Percentiles rank a stretch among this genome's conserved stretches.
Conservation (phyloP, 2,888 invertebrate genomes). For the Diploptera punctata region DNA sequence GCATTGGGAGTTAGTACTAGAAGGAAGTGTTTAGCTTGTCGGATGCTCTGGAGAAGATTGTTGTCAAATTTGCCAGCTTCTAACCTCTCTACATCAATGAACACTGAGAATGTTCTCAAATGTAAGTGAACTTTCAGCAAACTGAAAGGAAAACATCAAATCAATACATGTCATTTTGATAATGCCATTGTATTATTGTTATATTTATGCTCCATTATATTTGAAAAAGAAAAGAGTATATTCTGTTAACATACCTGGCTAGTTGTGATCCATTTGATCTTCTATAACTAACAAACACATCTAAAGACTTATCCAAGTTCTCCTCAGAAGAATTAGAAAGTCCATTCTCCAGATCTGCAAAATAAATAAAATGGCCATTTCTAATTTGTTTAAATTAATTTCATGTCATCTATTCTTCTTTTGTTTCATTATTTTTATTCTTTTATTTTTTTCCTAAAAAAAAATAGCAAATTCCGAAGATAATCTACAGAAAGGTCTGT, state of each 20-base stretch:
- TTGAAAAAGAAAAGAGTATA: too few relatives aligned
- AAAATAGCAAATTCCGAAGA: too few relatives aligned
- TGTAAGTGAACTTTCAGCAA: slow-evolving; percentile 96
- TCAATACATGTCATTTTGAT: not conserved
- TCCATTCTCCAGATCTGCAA: slow-evolving; percentile 68
- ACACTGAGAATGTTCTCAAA: slow-evolving; percentile 93
- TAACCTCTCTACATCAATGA: slow-evolving; percentile 96
- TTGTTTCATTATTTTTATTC: too few relatives aligned
- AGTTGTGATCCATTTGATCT: slow-evolving; percentile 97
- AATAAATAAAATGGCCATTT: too few relatives aligned
- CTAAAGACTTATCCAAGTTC: slow-evolving; percentile 86
- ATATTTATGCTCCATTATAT: too few relatives aligned
- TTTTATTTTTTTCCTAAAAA: too few relatives aligned
- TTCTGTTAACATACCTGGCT: slow-evolving; percentile 66
- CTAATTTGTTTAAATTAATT: too few relatives aligned
- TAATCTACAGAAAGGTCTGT: too few relatives aligned
- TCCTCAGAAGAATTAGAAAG: slow-evolving; percentile 73
- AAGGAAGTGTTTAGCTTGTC: slow-evolving; percentile 95
- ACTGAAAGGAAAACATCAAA: slow-evolving; percentile 56
- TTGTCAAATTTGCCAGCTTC: slow-evolving; percentile 99
- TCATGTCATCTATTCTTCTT: too few relatives aligned
- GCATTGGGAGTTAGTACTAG: slow-evolving; percentile 95
- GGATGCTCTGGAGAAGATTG: slow-evolving; percentile 94
- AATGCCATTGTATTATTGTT: not conserved
- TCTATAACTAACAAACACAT: slow-evolving; percentile 98